A percentile compares a stretch with the other conserved stretches of the same genome.
Evolutionary conservation across 2,113 vertebrate species (phyloP).

Genomic region (Sinocyclocheilus grahami): DNA sequence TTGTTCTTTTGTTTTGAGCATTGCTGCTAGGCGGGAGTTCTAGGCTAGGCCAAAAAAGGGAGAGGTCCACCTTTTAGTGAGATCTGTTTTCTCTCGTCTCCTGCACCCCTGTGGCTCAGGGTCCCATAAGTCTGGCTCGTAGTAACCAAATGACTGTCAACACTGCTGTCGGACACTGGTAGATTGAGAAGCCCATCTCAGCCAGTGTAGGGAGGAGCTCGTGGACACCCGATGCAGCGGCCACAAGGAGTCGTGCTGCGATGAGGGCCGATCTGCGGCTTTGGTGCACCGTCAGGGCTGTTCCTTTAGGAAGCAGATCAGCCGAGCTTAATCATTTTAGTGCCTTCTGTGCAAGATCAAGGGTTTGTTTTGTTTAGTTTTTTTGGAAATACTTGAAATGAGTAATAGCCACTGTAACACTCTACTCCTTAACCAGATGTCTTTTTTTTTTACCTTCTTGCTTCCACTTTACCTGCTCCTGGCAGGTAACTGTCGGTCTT

Average conservation of each 20-base stretch:
- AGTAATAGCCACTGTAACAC: conserved; percentile 71
- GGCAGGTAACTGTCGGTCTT: conserved; percentile 23
- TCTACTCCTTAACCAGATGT: conserved; percentile 66
- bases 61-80: background rate
- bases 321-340: conserved; percentile 64
- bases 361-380: background rate
- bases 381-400: conserved; percentile 77
- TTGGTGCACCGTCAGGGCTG: background rate
- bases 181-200: conserved; percentile 1
- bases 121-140: background rate
- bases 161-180: background rate
- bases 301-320: conserved; percentile 34
- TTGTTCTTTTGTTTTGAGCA: conserved; percentile 35
- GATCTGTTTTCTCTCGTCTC: conserved; percentile 5
- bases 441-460: conserved; percentile 64
- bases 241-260: background rate
- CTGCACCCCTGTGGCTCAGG: conserved; percentile 7
- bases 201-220: conserved; percentile 7
- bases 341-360: conserved; percentile 81
- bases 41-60: conserved; percentile 14
- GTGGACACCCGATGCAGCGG: conserved; percentile 32
- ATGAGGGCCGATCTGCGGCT: background rate
- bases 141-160: conserved; percentile 21
- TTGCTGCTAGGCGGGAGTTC: conserved; percentile 28
- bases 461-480: conserved; percentile 53